A percentile compares a stretch with the other conserved stretches of the same genome.
Evolutionary conservation across 2,888 invertebrate genomes (phyloP).

Genomic region (Protodeltote pygarga): DNA sequence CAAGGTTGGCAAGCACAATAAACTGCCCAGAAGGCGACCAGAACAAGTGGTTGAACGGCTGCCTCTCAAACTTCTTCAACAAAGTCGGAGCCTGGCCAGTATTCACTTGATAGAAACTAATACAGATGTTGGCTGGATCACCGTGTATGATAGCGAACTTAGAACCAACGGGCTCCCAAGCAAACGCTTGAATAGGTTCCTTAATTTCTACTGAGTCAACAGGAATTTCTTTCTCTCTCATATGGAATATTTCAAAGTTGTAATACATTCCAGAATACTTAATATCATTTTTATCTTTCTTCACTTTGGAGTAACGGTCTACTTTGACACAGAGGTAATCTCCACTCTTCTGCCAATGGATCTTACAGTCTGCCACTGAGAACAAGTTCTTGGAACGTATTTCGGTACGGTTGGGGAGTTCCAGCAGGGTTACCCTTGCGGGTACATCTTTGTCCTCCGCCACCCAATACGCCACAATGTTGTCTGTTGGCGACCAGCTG

Average conservation of each 20-base stretch:
- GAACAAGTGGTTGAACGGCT: constrained; percentile 96
- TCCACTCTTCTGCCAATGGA: constrained; percentile 99
- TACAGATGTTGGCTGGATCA: constrained; percentile 92
- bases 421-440: constrained; percentile 96
- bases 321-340: constrained; percentile 98
- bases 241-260: constrained; percentile 99
- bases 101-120: constrained; percentile 96
- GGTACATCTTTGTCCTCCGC: constrained; percentile 99
- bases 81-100: constrained; percentile 95
- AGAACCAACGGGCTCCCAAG: constrained; percentile 98
- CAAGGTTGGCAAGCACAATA: constrained; percentile 96
- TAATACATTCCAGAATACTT: constrained; percentile 99
- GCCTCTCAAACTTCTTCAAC: constrained; percentile 95
- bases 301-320: constrained; percentile 93
- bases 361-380: constrained; percentile 98
- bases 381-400: constrained; percentile 97
- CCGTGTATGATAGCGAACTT: constrained; percentile 99
- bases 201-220: constrained; percentile 99
- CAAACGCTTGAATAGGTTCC: constrained; percentile 96
- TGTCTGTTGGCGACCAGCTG: constrained; percentile 99
- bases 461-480: constrained; percentile 98
- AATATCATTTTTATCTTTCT: constrained; percentile 96
- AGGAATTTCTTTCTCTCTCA: constrained; percentile 98
- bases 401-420: constrained; percentile 96
- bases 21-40: constrained; percentile 99